phyloP scores from a whole-genome alignment of 2,888 invertebrate species.

The Luffia ferchaultella region DNA sequence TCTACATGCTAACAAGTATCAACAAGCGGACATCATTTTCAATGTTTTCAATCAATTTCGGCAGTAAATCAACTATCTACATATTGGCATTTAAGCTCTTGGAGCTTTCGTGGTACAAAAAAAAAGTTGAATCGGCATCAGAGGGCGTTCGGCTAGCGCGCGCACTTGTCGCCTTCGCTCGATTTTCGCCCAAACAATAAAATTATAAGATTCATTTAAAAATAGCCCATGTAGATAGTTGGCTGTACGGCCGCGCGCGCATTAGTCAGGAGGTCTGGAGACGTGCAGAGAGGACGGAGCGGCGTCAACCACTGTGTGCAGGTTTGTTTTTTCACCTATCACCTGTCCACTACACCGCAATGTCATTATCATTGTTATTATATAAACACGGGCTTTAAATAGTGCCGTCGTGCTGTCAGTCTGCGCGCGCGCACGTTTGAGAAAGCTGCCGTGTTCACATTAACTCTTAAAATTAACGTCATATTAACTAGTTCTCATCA shows the following conservation, averaged over 20 bases:
- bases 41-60: too few relatives aligned
- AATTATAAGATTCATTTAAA: constrained; percentile 53
- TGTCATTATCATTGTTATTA: constrained; percentile 45
- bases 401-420: neutral
- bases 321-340: constrained; percentile 32
- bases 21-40: too few relatives aligned
- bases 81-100: too few relatives aligned
- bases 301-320: constrained; percentile 38
- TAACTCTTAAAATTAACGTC: too few relatives aligned
- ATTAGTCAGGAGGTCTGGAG: constrained; percentile 45
- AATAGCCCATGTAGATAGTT: constrained; percentile 38
- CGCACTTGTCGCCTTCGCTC: constrained; percentile 50
- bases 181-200: constrained; percentile 60
- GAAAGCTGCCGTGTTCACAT: neutral
- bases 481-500: too few relatives aligned
- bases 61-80: too few relatives aligned
- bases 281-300: constrained; percentile 49
- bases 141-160: constrained; percentile 43
- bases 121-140: constrained; percentile 43
- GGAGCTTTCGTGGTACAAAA: too few relatives aligned
- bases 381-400: neutral
- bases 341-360: constrained; percentile 53
- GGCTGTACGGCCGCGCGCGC: constrained; percentile 26
- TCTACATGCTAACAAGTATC: too few relatives aligned
- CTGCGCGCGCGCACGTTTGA: neutral